phyloP scores from a whole-genome alignment of 1,140 invertebrate species.

The Drosophila seguyi region DNA sequence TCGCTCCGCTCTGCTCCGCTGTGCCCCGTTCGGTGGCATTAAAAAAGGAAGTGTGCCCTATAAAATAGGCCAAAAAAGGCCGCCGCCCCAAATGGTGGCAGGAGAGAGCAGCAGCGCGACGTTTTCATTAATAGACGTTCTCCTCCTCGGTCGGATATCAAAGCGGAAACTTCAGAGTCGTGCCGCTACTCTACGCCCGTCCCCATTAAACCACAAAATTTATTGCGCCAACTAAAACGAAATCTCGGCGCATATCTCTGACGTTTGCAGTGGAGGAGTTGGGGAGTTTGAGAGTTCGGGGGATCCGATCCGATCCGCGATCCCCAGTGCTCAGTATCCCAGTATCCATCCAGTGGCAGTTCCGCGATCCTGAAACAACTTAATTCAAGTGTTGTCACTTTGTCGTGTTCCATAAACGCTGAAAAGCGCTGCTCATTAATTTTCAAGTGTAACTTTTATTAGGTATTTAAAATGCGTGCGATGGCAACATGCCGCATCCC shows the following conservation, averaged over 20 bases:
- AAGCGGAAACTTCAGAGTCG: slow-evolving; percentile 78
- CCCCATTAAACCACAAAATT: slow-evolving; percentile 84
- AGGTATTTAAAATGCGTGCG: slow-evolving; percentile 82
- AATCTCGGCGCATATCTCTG: slow-evolving; percentile 64
- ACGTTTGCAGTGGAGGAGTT: slow-evolving; percentile 28
- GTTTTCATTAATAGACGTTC: slow-evolving; percentile 78
- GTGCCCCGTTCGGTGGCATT: slow-evolving; percentile 60
- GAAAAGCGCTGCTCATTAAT: slow-evolving; percentile 80
- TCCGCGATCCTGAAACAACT: slow-evolving; percentile 61
- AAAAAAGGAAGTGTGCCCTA: slow-evolving; percentile 77
- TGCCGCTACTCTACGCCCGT: slow-evolving; percentile 73
- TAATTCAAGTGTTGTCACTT: slow-evolving; percentile 84
- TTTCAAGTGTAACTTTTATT: slow-evolving; percentile 84
- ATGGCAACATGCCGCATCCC: slow-evolving; percentile 77
- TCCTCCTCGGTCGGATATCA: slow-evolving; percentile 68
- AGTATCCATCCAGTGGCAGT: too few species aligned
- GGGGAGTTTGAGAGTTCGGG: slow-evolving; percentile 18
- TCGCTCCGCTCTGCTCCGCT: background rate
- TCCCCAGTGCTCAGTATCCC: slow-evolving; percentile 1
- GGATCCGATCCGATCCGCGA: slow-evolving; percentile 4
- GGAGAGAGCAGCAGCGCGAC: slow-evolving; percentile 32
- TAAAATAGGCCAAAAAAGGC: slow-evolving; percentile 74
- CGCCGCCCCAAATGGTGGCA: slow-evolving; percentile 20
- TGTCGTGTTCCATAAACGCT: slow-evolving; percentile 77
- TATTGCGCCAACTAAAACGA: slow-evolving; percentile 82